A percentile compares a stretch with the other conserved stretches of the same genome.
These are phyloP conservation scores for Dasyprocta punctata DNA, from an alignment of 2,113 vertebrate genomes.

Conservation along the genomic window DNA sequence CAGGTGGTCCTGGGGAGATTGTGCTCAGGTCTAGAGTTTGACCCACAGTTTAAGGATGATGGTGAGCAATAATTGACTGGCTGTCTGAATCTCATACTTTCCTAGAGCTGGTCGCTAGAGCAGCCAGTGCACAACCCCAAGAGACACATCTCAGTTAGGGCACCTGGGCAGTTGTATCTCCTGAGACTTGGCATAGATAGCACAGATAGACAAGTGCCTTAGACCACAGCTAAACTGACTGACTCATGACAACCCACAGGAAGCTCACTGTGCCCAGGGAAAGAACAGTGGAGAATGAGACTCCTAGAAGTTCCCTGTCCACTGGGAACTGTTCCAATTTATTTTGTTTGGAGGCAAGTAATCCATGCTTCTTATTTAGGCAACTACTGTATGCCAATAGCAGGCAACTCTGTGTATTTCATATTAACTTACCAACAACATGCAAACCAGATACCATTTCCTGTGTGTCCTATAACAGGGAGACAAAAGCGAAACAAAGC, in stretches of 20 bases:
- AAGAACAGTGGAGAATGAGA: rapidly evolving
- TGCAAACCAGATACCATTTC: background rate
- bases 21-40: background rate
- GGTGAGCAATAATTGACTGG: background rate
- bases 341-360: background rate
- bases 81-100: background rate
- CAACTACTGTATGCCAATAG: background rate
- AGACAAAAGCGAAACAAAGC: background rate
- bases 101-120: background rate
- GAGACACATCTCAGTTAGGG: background rate
- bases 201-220: background rate
- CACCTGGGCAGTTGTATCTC: background rate
- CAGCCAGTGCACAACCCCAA: background rate
- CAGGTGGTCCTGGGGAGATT: rapidly evolving
- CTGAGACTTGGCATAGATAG: rapidly evolving
- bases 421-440: background rate
- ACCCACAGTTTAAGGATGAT: rapidly evolving
- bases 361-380: background rate
- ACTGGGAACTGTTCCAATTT: too few species aligned
- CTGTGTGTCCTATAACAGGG: background rate
- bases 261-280: background rate
- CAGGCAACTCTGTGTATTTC: too few species aligned
- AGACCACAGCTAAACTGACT: rapidly evolving
- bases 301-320: background rate
- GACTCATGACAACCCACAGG: background rate